Evolutionary conservation across 2,888 invertebrate species (phyloP).

Genomic region (Eupelmus urozonus): DNA sequence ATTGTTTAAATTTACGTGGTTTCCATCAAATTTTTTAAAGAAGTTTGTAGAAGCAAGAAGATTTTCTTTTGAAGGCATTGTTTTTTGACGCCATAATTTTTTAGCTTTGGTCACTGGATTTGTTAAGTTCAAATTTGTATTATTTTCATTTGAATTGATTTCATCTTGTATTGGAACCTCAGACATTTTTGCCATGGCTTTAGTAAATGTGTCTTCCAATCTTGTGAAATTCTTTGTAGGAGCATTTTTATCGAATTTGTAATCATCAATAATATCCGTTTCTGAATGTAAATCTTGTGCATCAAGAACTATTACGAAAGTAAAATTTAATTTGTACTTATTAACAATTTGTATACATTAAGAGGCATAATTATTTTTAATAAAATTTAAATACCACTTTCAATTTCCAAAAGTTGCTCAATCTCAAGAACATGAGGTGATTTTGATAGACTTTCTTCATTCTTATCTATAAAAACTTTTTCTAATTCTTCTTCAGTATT

Average conservation of each 20-base stretch:
- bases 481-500: conserved; percentile 25
- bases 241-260: conserved; percentile 34
- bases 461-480: conserved; percentile 2
- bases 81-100: conserved; percentile 40
- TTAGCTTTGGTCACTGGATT: conserved; percentile 16
- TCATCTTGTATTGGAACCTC: not conserved
- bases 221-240: conserved; percentile 24
- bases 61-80: conserved; percentile 33
- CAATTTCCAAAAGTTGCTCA: conserved; percentile 23
- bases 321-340: too few relatives aligned
- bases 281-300: conserved; percentile 5
- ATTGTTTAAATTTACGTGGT: conserved; percentile 51
- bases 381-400: conserved; percentile 11
- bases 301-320: conserved; percentile 1
- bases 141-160: not conserved
- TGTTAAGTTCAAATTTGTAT: conserved; percentile 4
- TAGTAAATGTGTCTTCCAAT: conserved; percentile 36
- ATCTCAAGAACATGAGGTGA: conserved; percentile 43
- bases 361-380: not conserved
- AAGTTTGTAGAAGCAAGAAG: not conserved
- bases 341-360: too few relatives aligned
- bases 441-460: conserved; percentile 17
- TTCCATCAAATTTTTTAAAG: conserved; percentile 46
- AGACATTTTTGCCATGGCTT: conserved; percentile 19
- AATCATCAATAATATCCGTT: conserved; percentile 5